Conservation (phyloP, 1,140 invertebrate species). For the Drosophila navojoa region DNA sequence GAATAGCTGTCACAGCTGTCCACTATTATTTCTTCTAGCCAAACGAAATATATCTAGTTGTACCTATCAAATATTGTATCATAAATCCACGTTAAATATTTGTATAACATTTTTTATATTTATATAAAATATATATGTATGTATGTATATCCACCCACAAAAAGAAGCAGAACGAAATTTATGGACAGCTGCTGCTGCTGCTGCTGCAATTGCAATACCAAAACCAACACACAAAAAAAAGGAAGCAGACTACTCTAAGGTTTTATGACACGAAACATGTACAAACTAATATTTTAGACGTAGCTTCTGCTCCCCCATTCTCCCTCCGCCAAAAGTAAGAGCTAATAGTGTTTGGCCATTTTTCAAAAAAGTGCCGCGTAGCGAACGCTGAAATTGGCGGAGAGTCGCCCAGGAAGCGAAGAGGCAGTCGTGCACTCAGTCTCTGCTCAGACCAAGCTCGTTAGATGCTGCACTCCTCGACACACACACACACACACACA, state of each 20-base stretch:
- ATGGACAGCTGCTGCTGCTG: slow-evolving; percentile 45
- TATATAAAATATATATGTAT: too few species aligned
- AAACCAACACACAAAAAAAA: background rate
- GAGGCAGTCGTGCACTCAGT: background rate
- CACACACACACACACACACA: background rate
- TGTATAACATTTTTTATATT: slow-evolving; percentile 48
- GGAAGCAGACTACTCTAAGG: slow-evolving; percentile 53
- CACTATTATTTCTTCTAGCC: background rate
- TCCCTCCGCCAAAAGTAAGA: slow-evolving; percentile 37
- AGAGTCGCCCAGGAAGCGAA: slow-evolving; percentile 21
- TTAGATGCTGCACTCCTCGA: slow-evolving; percentile 5
- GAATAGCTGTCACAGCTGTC: background rate
- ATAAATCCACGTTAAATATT: slow-evolving; percentile 52
- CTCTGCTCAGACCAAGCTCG: slow-evolving; percentile 26
- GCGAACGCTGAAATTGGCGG: slow-evolving; percentile 26
- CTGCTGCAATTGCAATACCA: slow-evolving; percentile 15
- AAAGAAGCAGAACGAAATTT: slow-evolving; percentile 11
- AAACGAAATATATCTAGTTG: slow-evolving; percentile 3
- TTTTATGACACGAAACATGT: slow-evolving; percentile 80
- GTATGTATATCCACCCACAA: background rate
- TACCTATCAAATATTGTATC: slow-evolving; percentile 19
- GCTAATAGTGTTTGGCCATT: slow-evolving; percentile 81
- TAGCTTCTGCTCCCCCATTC: slow-evolving; percentile 12
- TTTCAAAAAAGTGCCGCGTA: slow-evolving; percentile 66
- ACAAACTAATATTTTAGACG: slow-evolving; percentile 75